Conservation (phyloP, 2,113 vertebrate genomes). For the Balaeniceps rex region DNA sequence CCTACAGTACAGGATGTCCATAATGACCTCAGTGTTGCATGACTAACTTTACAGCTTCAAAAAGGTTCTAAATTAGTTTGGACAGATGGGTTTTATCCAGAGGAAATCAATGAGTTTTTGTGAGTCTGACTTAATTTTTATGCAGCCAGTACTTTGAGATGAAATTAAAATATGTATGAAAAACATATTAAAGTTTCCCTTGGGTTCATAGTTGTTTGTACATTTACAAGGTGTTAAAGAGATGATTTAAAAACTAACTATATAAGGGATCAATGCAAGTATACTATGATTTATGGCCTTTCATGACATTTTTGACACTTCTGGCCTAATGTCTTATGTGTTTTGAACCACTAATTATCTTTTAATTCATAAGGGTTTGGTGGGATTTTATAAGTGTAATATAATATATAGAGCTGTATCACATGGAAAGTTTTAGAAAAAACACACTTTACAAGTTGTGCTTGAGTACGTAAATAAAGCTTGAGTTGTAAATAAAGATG, state of each 20-base stretch:
- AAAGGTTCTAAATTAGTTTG: slow-evolving; percentile 83
- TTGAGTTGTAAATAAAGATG: slow-evolving; percentile 68
- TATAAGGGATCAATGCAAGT: slow-evolving; percentile 77
- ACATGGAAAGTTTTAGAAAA: slow-evolving; percentile 66
- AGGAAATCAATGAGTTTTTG: slow-evolving; percentile 89
- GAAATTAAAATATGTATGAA: slow-evolving; percentile 94
- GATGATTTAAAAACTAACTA: slow-evolving; percentile 82
- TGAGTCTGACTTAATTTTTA: slow-evolving; percentile 86
- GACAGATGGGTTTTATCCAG: slow-evolving; percentile 88
- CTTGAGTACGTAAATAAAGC: slow-evolving; percentile 57
- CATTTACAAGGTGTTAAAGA: slow-evolving; percentile 83
- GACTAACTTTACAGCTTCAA: slow-evolving; percentile 76
- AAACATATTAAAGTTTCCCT: slow-evolving; percentile 89
- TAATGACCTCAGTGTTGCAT: slow-evolving; percentile 84
- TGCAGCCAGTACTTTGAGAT: slow-evolving; percentile 81
- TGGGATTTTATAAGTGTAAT: slow-evolving; percentile 77
- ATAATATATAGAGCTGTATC: slow-evolving; percentile 75
- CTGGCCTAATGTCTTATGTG: slow-evolving; percentile 75
- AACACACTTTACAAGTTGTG: slow-evolving; percentile 59
- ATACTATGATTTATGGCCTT: slow-evolving; percentile 87
- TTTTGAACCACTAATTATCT: slow-evolving; percentile 91
- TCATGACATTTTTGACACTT: slow-evolving; percentile 90
- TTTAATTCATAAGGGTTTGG: slow-evolving; percentile 86
- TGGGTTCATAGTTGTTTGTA: slow-evolving; percentile 79
- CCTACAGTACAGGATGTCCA: slow-evolving; percentile 75